Base-by-base conservation (phyloP, 2,113 vertebrate genomes). In the Catharus bicknelli region DNA sequence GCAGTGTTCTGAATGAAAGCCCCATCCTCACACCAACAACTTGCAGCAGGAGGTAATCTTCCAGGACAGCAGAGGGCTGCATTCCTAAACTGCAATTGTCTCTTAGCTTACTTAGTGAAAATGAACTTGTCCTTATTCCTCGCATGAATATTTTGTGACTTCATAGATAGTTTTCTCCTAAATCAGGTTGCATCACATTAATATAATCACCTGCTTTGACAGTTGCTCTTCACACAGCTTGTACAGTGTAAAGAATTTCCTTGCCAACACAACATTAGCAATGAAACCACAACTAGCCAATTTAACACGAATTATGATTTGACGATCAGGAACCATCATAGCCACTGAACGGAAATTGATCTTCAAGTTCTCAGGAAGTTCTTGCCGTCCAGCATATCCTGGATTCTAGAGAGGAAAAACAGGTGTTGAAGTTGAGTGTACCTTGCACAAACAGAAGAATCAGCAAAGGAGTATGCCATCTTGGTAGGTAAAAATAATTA, bases 301-400 rank as follows among this genome's bases (percentile, higher is more conserved):
- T 93, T 99, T 99, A 40, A 99, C 99, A 36, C 99, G 97, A 47
- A 99, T 99, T 92, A 99, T 99, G 81, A 99, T 99, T 95, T 99
- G 99, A 18, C 98, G 98, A 93, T 99, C 99, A 3, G 99, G 99
- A 93, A 99, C 98, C 99, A 99, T 99, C 99, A 99, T 99, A 82
- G 99, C 99, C 83, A 99, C 99, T 0, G 98, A 98, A 88, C 99
- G 99, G 95, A 99, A 99, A 94, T 99, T 99, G 73, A 99, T 99
- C 97, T 99, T 99, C 93, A 99, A 90, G 93, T 99, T 99, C 96
- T 99, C 99, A 5, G 99, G 99, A 68, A 99, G 98, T 86, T 99
- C 99, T 96, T 99, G 99, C 16, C 99, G 97, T 38, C 99, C 99
- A 57, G 99, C 99, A 66, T 99, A 99, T n/a, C 99, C 99, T 63